Conservation (phyloP, 2,888 invertebrate species). For the Reticulitermes lucifugus region DNA sequence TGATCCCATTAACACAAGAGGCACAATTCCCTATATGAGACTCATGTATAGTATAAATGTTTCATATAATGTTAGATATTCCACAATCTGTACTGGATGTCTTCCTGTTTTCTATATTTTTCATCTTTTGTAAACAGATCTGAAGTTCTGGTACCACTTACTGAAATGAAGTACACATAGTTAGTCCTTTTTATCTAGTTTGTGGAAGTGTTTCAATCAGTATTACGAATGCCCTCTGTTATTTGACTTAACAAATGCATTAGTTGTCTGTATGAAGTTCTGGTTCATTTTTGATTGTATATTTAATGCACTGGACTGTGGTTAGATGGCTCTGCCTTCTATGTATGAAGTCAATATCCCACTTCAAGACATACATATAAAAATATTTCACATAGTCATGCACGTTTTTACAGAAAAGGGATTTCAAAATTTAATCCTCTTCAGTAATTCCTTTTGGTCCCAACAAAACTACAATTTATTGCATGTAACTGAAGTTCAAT, state of each 20-base stretch:
- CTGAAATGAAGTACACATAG: neutral
- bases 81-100: constrained; percentile 37
- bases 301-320: neutral
- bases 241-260: neutral
- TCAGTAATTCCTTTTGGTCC: neutral
- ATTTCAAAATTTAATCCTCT: neutral
- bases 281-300: neutral
- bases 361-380: neutral
- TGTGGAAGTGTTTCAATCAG: neutral
- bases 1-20: constrained; percentile 52
- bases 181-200: neutral
- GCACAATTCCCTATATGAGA: constrained; percentile 50
- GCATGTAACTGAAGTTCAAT: neutral
- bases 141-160: constrained; percentile 23
- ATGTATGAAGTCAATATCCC: neutral
- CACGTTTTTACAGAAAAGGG: neutral
- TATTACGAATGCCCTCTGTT: neutral
- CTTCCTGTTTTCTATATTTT: neutral
- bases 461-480: neutral
- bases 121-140: neutral
- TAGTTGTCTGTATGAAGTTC: neutral
- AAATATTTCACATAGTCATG: constrained; percentile 15
- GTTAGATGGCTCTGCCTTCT: neutral
- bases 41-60: constrained; percentile 38
- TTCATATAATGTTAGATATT: constrained; percentile 16